A percentile compares a stretch with the other conserved stretches of the same genome.
Conservation (phyloP, 2,888 invertebrate species). For the Hirtodrosophila alboralis region DNA sequence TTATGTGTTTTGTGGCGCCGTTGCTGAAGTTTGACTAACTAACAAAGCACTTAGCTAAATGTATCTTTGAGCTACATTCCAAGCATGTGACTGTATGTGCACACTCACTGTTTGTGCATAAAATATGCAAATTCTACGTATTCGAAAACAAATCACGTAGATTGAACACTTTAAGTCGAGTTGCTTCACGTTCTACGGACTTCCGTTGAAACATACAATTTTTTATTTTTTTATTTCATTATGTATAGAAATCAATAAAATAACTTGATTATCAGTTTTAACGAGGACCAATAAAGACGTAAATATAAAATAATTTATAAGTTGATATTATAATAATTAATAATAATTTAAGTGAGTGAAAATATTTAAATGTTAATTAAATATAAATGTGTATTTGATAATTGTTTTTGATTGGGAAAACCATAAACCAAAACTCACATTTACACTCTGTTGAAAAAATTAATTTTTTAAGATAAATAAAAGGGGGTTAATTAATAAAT, state of each 20-base stretch:
- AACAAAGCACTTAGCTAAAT: conserved; percentile 71
- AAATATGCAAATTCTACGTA: conserved; percentile 68
- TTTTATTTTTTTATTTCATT: conserved; percentile 1
- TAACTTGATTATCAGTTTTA: conserved; percentile 13
- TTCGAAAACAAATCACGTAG: conserved; percentile 73
- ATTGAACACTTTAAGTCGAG: conserved; percentile 37
- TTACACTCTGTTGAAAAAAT: too few species aligned
- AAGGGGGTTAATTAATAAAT: too few species aligned
- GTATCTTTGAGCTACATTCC: conserved; percentile 43
- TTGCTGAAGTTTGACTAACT: conserved; percentile 59
- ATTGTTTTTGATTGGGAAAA: too few species aligned
- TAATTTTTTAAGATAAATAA: too few species aligned
- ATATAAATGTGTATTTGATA: too few species aligned
- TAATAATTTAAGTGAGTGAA: too few species aligned
- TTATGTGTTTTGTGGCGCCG: conserved; percentile 64
- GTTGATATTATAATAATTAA: too few species aligned
- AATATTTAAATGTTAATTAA: too few species aligned
- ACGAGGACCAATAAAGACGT: too few species aligned
- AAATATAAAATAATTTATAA: too few species aligned
- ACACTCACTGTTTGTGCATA: conserved; percentile 19
- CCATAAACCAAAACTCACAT: too few species aligned
- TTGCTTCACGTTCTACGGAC: background rate
- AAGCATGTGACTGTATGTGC: background rate
- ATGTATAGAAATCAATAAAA: conserved; percentile 1
- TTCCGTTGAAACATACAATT: conserved; percentile 3